Percentiles rank a stretch among this genome's conserved stretches.
phyloP scores from a whole-genome alignment of 2,797 vertebrate species.

The Melanogrammus aeglefinus region DNA sequence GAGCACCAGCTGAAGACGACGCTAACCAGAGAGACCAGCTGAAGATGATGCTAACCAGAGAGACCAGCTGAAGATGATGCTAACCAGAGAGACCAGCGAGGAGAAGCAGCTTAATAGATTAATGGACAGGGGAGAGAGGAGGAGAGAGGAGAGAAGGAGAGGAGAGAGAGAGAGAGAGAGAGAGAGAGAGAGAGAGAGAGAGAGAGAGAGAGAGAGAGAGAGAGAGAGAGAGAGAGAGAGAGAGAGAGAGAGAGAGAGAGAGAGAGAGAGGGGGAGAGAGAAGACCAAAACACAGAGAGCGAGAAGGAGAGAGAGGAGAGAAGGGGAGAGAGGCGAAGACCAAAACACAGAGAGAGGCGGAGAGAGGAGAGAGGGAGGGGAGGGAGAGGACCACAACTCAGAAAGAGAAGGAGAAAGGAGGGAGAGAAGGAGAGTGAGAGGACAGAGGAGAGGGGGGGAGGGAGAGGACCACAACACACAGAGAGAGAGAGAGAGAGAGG shows the following conservation, averaged over 20 bases:
- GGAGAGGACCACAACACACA: too few species aligned
- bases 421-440: background rate
- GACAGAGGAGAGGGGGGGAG: slow-evolving; percentile 27
- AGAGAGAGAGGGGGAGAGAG: slow-evolving; percentile 9
- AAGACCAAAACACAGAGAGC: background rate
- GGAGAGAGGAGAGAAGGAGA: slow-evolving; percentile 42
- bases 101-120: slow-evolving; percentile 73
- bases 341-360: slow-evolving; percentile 54
- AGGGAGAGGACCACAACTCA: slow-evolving; percentile 54
- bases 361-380: slow-evolving; percentile 56
- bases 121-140: slow-evolving; percentile 70
- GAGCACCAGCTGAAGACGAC: background rate
- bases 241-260: slow-evolving; percentile 54
- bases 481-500: slow-evolving; percentile 56
- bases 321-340: slow-evolving; percentile 36
- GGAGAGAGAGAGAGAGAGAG: background rate
- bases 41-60: background rate
- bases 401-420: slow-evolving; percentile 47
- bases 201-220: slow-evolving; percentile 60
- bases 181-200: slow-evolving; percentile 24
- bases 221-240: slow-evolving; percentile 32
- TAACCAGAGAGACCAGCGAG: slow-evolving; percentile 43
- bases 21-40: slow-evolving; percentile 29
- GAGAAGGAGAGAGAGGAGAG: slow-evolving; percentile 58
- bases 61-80: background rate